Evolutionary conservation across 2,797 vertebrate genomes (phyloP).

Genomic region (Echeneis naucrates): DNA sequence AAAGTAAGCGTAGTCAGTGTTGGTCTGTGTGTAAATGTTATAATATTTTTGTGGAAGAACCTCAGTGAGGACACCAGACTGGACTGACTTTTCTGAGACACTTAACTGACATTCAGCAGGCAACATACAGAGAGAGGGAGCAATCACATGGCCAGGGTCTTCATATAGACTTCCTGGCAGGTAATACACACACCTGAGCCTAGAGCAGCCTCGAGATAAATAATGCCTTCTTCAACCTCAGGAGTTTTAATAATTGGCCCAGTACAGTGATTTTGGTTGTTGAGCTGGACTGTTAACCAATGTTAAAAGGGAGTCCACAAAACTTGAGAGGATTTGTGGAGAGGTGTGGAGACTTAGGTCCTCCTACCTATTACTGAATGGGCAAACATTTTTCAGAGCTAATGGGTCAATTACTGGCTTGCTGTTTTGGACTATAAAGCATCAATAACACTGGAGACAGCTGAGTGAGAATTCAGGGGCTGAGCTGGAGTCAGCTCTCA

Average conservation of each 20-base stretch:
- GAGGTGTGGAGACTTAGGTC: conserved; percentile 20
- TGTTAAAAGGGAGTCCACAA: neutral
- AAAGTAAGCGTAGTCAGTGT: too few relatives aligned
- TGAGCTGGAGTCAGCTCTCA: conserved; percentile 1
- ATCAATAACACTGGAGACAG: conserved; percentile 26
- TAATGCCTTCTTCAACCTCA: too few relatives aligned
- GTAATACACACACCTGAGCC: too few relatives aligned
- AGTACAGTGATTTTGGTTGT: conserved; percentile 22
- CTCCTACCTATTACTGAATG: conserved; percentile 36
- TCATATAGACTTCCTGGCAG: too few relatives aligned
- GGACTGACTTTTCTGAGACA: too few relatives aligned
- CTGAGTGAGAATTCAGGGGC: conserved; percentile 18
- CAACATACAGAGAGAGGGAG: too few relatives aligned
- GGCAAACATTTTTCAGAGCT: conserved; percentile 11
- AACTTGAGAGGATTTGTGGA: conserved; percentile 14
- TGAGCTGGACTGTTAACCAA: neutral
- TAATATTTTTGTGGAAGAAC: too few relatives aligned
- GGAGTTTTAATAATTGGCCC: neutral
- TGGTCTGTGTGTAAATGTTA: neutral
- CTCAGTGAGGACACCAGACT: too few relatives aligned
- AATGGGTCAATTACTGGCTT: neutral
- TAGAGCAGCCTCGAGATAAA: too few relatives aligned
- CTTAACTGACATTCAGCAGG: too few relatives aligned
- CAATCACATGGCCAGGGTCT: too few relatives aligned
- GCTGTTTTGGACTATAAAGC: conserved; percentile 1